Percentiles rank a stretch among this genome's conserved stretches.
phyloP scores from a whole-genome alignment of 1,140 invertebrate genomes.

The Linepithema humile region DNA sequence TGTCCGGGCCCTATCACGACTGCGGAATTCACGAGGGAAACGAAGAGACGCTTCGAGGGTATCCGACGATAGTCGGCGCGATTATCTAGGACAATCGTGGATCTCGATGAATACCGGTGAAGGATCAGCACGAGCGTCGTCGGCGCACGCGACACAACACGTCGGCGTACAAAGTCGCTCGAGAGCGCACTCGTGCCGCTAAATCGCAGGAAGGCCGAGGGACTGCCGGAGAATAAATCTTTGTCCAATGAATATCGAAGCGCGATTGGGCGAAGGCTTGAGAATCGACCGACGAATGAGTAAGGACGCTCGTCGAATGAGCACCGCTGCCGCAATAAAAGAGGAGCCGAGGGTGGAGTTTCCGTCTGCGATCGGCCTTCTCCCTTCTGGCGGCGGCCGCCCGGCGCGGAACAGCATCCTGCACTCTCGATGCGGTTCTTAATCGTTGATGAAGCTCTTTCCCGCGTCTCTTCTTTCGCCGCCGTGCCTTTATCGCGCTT shows the following conservation, averaged over 20 bases:
- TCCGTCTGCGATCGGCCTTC: background rate
- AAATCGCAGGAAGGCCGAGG: background rate
- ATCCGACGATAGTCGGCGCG: slow-evolving; percentile 4
- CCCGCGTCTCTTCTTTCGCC: background rate
- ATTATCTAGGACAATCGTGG: slow-evolving; percentile 19
- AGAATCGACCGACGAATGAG: background rate
- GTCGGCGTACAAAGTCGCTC: background rate
- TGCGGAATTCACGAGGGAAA: slow-evolving; percentile 15
- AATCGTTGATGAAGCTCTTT: slow-evolving; percentile 66
- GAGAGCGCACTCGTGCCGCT: slow-evolving; percentile 24
- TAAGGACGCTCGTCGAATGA: slow-evolving; percentile 2
- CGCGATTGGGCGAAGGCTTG: background rate
- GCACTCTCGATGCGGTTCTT: slow-evolving; percentile 49
- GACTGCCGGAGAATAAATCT: slow-evolving; percentile 40
- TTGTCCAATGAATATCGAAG: slow-evolving; percentile 45
- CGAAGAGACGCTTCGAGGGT: slow-evolving; percentile 3
- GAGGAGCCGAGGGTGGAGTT: slow-evolving; percentile 4
- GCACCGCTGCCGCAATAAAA: slow-evolving; percentile 41
- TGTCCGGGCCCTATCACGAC: background rate
- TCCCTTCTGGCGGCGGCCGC: slow-evolving; percentile 23
- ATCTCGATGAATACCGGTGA: background rate
- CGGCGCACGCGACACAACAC: background rate
- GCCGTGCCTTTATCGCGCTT: background rate
- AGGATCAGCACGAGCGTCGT: background rate
- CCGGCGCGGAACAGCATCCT: slow-evolving; percentile 11